Evolutionary conservation across 2,113 vertebrate species (phyloP).

Genomic region (Platycercus adscitus): DNA sequence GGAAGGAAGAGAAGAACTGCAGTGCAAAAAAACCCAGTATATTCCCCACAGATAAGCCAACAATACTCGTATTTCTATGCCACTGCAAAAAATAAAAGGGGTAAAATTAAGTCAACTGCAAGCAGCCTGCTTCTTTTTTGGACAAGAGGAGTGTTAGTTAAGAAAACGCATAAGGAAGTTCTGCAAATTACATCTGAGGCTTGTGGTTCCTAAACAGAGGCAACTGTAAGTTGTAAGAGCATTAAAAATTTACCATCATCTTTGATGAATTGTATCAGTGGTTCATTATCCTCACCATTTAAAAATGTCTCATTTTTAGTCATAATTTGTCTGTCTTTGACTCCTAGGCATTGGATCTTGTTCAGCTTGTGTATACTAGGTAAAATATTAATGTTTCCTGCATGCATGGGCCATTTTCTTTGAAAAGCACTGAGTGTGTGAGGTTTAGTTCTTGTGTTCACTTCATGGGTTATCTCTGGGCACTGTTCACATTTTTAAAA

Average conservation of each 20-base stretch:
- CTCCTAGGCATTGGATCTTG: background rate
- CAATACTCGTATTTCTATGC: background rate
- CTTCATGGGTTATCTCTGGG: background rate
- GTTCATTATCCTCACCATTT: background rate
- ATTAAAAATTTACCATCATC: background rate
- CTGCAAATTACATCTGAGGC: background rate
- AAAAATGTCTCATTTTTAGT: background rate
- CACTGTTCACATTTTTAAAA: background rate
- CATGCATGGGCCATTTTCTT: background rate
- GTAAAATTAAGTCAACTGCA: background rate
- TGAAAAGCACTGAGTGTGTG: background rate
- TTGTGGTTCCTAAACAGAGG: background rate
- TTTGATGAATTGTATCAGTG: background rate
- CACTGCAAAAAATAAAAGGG: background rate
- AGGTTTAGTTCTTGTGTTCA: background rate
- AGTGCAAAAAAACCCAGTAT: background rate
- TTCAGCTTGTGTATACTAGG: background rate
- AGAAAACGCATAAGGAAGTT: background rate
- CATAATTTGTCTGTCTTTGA: background rate
- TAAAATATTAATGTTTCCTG: background rate
- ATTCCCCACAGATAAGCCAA: background rate
- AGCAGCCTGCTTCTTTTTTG: background rate
- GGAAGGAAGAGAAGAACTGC: background rate
- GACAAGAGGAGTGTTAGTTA: background rate
- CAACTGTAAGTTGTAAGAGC: background rate